phyloP scores from a whole-genome alignment of 1,140 invertebrate genomes.

The Asobara japonica region DNA sequence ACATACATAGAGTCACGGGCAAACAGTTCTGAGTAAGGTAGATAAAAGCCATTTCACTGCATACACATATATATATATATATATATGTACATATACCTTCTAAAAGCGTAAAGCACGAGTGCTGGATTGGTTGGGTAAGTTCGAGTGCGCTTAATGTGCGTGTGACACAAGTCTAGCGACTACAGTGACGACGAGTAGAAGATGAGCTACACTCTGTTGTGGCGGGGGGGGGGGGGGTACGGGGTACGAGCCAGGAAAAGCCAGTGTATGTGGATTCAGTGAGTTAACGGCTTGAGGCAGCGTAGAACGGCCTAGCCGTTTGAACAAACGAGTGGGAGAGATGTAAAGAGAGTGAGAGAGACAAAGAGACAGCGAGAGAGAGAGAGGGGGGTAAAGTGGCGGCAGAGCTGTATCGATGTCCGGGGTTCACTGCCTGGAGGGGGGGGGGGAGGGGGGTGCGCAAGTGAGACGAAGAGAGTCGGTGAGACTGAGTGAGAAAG shows the following conservation, averaged over 20 bases:
- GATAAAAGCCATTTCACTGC: neutral
- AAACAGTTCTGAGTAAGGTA: neutral
- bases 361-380: neutral
- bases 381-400: conserved; percentile 27
- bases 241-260: neutral
- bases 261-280: conserved; percentile 11
- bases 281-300: conserved; percentile 7
- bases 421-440: conserved; percentile 36
- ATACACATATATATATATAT: neutral
- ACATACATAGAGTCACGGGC: neutral
- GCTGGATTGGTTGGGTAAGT: neutral
- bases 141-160: neutral
- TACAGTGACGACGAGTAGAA: neutral
- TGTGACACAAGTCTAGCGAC: neutral
- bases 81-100: too few relatives aligned
- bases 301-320: neutral
- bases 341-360: neutral
- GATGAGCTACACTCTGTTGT: neutral
- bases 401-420: conserved; percentile 43
- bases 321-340: neutral
- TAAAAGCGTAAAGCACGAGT: neutral
- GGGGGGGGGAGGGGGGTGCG: neutral
- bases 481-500: too few relatives aligned
- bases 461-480: neutral
- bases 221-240: neutral